Evolutionary conservation across 2,888 invertebrate species (phyloP).

Genomic region (Scrobipalpa atriplicella): DNA sequence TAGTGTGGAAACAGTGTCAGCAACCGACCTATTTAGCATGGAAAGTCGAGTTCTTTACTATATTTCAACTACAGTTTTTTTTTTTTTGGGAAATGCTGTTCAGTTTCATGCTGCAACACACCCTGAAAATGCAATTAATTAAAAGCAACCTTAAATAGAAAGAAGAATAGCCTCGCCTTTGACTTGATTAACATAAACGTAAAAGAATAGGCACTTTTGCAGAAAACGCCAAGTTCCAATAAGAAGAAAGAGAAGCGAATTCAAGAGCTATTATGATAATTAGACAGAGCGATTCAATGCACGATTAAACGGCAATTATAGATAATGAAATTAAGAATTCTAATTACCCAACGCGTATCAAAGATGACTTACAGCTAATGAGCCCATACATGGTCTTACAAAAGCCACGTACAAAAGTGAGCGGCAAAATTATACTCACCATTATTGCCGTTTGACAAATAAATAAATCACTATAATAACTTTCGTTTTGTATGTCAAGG

Average conservation of each 20-base stretch:
- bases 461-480: slow-evolving; percentile 46
- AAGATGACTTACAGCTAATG: slow-evolving; percentile 13
- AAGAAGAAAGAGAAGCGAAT: neutral
- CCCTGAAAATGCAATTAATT: too few relatives aligned
- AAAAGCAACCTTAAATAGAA: too few relatives aligned
- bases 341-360: slow-evolving; percentile 1
- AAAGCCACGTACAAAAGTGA: neutral
- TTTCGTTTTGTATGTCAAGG: slow-evolving; percentile 54
- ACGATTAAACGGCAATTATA: neutral
- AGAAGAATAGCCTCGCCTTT: too few relatives aligned
- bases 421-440: slow-evolving; percentile 2
- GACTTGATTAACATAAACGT: too few relatives aligned
- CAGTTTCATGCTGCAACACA: too few relatives aligned
- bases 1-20: too few relatives aligned
- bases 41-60: too few relatives aligned
- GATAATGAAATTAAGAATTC: slow-evolving; percentile 17
- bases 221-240: neutral
- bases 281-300: neutral
- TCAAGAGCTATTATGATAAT: neutral
- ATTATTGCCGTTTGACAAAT: slow-evolving; percentile 41
- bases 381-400: neutral
- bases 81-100: too few relatives aligned
- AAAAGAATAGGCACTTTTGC: too few relatives aligned
- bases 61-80: too few relatives aligned
- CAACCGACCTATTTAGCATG: too few relatives aligned